Evolutionary conservation across 2,888 invertebrate species (phyloP).

Genomic region (Melanostoma mellinum): DNA sequence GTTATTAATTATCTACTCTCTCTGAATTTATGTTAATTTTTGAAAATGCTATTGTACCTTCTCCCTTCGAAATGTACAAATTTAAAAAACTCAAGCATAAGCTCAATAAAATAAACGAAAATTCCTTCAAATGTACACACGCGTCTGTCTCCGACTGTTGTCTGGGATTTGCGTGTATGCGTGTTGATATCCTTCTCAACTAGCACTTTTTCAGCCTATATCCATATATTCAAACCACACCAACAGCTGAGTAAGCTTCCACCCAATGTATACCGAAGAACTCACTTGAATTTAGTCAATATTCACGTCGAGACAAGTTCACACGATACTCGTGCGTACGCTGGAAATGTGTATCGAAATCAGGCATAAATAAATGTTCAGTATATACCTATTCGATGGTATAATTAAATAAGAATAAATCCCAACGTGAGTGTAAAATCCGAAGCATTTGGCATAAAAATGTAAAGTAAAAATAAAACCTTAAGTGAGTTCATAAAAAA

Average conservation of each 20-base stretch:
- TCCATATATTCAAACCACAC: slow-evolving; percentile 3
- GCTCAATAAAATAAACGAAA: not conserved
- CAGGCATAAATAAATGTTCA: slow-evolving; percentile 15
- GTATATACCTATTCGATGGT: not conserved
- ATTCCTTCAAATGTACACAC: not conserved
- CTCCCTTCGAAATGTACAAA: too few species aligned
- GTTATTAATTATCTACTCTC: too few species aligned
- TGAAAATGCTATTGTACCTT: too few species aligned
- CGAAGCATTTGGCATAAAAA: not conserved
- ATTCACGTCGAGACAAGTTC: slow-evolving; percentile 50
- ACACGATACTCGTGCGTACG: slow-evolving; percentile 52
- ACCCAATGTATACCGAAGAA: slow-evolving; percentile 25
- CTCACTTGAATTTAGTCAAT: slow-evolving; percentile 46
- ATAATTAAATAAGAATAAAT: slow-evolving; percentile 11
- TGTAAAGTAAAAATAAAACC: slow-evolving; percentile 35
- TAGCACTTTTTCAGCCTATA: slow-evolving; percentile 16
- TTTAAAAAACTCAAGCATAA: not conserved
- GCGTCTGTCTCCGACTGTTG: slow-evolving; percentile 16
- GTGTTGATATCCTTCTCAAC: slow-evolving; percentile 10
- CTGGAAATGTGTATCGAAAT: slow-evolving; percentile 5
- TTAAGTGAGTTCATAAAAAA: slow-evolving; percentile 50
- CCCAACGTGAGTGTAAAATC: not conserved
- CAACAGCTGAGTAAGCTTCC: slow-evolving; percentile 57
- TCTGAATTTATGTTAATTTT: too few species aligned
- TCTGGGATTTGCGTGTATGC: slow-evolving; percentile 42